A percentile compares a stretch with the other conserved stretches of the same genome.
phyloP scores from a whole-genome alignment of 2,797 vertebrate genomes.

The Lepilemur septentrionalis region DNA sequence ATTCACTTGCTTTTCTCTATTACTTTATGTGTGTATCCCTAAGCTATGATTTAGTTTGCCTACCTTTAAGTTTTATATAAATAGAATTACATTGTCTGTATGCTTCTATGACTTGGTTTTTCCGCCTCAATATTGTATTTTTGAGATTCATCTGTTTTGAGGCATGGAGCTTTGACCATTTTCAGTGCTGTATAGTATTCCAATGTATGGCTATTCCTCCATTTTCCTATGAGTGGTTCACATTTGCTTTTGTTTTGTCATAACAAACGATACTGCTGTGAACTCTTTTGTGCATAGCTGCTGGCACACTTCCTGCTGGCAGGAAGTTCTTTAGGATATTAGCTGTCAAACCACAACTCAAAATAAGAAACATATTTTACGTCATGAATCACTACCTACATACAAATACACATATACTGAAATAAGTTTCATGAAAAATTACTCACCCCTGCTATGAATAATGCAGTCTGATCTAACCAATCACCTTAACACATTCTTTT shows the following conservation, averaged over 20 bases:
- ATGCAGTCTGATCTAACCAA: neutral
- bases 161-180: neutral
- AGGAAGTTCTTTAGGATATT: neutral
- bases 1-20: neutral
- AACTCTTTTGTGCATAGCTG: neutral
- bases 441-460: neutral
- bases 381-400: neutral
- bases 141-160: neutral
- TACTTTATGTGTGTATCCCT: neutral
- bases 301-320: neutral
- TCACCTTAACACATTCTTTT: neutral
- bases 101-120: neutral
- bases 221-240: neutral
- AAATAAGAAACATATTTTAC: neutral
- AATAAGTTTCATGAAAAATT: constrained; percentile 10
- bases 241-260: neutral
- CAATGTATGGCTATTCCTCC: neutral
- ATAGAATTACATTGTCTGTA: neutral
- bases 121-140: neutral
- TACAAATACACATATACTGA: neutral
- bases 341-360: neutral
- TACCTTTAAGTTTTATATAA: neutral
- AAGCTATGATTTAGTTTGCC: neutral
- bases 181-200: neutral
- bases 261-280: neutral